These are phyloP conservation scores for Rutilus rutilus DNA, from an alignment of 2,113 vertebrate genomes.

Conservation along the genomic window DNA sequence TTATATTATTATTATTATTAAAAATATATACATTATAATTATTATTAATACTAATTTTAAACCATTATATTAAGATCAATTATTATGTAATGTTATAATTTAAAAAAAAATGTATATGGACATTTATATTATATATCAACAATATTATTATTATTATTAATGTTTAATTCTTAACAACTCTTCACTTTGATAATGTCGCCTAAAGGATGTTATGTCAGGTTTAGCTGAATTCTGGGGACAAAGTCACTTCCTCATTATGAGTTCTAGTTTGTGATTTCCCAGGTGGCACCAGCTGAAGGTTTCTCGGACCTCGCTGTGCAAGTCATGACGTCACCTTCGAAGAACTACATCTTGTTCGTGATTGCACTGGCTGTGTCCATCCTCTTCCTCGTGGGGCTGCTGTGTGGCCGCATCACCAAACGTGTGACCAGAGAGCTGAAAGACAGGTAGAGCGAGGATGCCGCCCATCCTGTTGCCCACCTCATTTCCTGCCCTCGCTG, in stretches of 20 bases:
- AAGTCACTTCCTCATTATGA: background rate
- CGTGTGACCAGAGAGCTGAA: conserved; percentile 89
- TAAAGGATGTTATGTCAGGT: background rate
- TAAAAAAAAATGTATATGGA: too few species aligned
- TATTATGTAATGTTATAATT: too few species aligned
- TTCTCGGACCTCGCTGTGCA: conserved; percentile 89
- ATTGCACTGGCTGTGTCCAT: conserved; percentile 82
- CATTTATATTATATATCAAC: too few species aligned
- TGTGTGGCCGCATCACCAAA: conserved; percentile 91
- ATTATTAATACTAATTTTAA: too few species aligned
- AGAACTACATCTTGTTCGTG: conserved; percentile 87
- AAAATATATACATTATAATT: too few species aligned
- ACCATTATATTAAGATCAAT: too few species aligned
- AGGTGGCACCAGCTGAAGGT: conserved; percentile 90
- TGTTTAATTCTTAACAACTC: background rate
- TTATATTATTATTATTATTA: too few species aligned
- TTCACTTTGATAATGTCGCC: background rate
- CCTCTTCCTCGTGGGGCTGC: conserved; percentile 85
- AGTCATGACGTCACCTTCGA: conserved; percentile 88
- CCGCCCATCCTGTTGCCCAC: background rate
- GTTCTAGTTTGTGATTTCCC: background rate
- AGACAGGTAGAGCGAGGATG: conserved; percentile 87
- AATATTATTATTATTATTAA: background rate
- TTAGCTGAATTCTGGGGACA: background rate
- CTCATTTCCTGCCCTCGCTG: conserved; percentile 16